Conservation (phyloP, 1,140 invertebrate species). For the Macrosteles quadrilineatus region DNA sequence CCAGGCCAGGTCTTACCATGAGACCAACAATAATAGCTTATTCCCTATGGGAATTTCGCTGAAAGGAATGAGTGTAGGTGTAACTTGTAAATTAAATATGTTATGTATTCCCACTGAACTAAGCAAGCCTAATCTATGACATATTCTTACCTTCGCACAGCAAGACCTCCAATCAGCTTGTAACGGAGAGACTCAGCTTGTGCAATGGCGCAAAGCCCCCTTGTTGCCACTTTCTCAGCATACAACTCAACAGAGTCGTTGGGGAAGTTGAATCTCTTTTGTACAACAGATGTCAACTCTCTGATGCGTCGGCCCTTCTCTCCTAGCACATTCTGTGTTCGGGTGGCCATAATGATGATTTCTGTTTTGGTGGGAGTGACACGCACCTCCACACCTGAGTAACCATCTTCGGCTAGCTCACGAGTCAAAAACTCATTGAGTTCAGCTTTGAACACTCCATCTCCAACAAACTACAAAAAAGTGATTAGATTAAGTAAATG, state of each 20-base stretch:
- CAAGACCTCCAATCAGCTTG: conserved; percentile 95
- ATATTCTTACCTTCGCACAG: conserved; percentile 69
- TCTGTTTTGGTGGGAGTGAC: conserved; percentile 92
- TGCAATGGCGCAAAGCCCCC: conserved; percentile 98
- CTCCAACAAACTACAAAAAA: conserved; percentile 86
- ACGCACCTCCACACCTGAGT: conserved; percentile 97
- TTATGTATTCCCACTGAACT: no score
- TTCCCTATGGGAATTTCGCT: no score
- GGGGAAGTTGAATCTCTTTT: conserved; percentile 96
- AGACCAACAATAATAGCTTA: no score
- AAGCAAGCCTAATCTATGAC: not conserved
- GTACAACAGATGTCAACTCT: conserved; percentile 97
- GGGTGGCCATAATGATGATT: conserved; percentile 99
- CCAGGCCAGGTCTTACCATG: no score
- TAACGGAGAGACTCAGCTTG: conserved; percentile 98
- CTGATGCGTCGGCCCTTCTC: conserved; percentile 93
- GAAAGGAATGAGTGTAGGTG: no score
- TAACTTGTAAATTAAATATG: no score
- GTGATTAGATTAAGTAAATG: no score
- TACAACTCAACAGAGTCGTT: conserved; percentile 93
- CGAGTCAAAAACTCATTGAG: conserved; percentile 98
- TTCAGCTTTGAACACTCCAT: conserved; percentile 99
- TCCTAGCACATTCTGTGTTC: conserved; percentile 96
- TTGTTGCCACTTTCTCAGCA: conserved; percentile 97
- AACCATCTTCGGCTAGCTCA: conserved; percentile 99